A percentile compares a stretch with the other conserved stretches of the same genome.
Evolutionary conservation across 1,140 invertebrate species (phyloP).

Genomic region (Bathynomus jamesi): DNA sequence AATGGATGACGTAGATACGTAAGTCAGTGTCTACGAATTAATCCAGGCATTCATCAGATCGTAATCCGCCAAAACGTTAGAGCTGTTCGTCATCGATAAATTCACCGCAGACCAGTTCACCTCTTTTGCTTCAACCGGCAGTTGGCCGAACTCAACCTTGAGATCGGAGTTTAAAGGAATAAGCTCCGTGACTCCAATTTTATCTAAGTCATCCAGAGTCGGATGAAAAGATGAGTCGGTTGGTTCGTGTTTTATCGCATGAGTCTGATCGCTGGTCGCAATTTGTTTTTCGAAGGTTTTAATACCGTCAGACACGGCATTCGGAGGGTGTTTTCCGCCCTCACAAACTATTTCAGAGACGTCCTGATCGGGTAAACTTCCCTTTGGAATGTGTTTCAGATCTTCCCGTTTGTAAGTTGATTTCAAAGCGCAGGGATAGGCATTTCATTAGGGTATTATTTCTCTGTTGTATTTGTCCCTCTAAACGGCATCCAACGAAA

Average conservation of each 20-base stretch:
- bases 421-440: background rate
- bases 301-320: background rate
- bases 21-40: slow-evolving; percentile 16
- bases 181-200: slow-evolving; percentile 35
- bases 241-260: background rate
- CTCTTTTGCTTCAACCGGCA: slow-evolving; percentile 12
- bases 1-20: no score
- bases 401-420: background rate
- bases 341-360: background rate
- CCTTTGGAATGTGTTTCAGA: background rate
- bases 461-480: background rate
- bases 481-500: background rate
- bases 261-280: background rate
- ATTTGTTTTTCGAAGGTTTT: background rate
- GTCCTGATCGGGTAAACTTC: background rate
- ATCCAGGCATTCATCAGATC: slow-evolving; percentile 38
- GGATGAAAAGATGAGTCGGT: slow-evolving; percentile 4
- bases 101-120: slow-evolving; percentile 22
- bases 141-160: slow-evolving; percentile 29
- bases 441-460: background rate
- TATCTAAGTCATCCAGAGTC: slow-evolving; percentile 35
- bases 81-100: slow-evolving; percentile 10
- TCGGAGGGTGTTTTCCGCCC: background rate
- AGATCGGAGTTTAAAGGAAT: slow-evolving; percentile 36
- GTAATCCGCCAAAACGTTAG: slow-evolving; percentile 35